Conservation (phyloP, 2,888 invertebrate species). For the Drosophila dives region DNA sequence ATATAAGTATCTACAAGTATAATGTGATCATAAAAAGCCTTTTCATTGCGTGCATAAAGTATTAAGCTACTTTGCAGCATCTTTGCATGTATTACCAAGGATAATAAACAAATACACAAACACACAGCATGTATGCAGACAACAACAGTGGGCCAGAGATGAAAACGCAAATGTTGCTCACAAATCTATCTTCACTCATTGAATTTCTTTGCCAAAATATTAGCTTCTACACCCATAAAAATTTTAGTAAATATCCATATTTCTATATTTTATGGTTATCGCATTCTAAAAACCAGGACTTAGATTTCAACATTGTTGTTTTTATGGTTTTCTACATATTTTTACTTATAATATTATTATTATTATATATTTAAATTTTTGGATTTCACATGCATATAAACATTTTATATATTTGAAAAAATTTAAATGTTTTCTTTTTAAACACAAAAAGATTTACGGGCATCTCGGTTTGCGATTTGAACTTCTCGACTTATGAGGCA, state of each 20-base stretch:
- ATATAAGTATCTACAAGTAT: slow-evolving; percentile 79
- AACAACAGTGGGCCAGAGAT: slow-evolving; percentile 35
- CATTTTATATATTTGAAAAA: not conserved
- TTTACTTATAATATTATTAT: not conserved
- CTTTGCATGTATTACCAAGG: slow-evolving; percentile 79
- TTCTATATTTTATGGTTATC: not conserved
- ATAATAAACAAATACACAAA: slow-evolving; percentile 72
- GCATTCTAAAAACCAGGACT: not conserved
- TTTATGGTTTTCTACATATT: not conserved
- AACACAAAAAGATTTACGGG: not conserved
- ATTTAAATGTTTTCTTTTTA: not conserved
- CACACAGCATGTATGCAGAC: slow-evolving; percentile 11
- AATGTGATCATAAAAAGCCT: slow-evolving; percentile 83
- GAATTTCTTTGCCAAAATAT: not conserved
- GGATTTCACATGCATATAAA: not conserved
- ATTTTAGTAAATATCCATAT: not conserved
- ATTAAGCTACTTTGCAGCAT: slow-evolving; percentile 82
- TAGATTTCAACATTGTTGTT: not conserved
- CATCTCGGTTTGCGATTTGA: not conserved
- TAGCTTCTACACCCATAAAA: not conserved
- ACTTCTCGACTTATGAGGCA: not conserved
- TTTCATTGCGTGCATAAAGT: slow-evolving; percentile 82
- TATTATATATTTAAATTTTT: not conserved
- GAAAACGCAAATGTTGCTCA: not conserved
- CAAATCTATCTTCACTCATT: not conserved